phyloP scores from a whole-genome alignment of 2,797 vertebrate species.

The Poecilia wingei region DNA sequence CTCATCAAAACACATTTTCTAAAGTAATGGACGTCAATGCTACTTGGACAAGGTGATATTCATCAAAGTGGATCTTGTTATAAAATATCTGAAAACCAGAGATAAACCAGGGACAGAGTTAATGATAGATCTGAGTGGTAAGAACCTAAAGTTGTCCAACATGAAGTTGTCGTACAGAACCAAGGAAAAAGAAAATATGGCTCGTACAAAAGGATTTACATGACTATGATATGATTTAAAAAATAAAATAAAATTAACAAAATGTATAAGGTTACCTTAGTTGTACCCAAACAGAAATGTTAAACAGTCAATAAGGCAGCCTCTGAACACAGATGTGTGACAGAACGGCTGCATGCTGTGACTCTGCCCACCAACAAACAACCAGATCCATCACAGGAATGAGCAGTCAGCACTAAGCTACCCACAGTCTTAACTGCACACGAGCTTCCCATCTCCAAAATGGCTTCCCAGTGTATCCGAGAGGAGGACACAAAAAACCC shows the following conservation, averaged over 20 bases:
- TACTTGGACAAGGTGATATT: neutral
- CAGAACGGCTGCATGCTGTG: neutral
- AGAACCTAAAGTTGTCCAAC: neutral
- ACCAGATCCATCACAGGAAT: neutral
- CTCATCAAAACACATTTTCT: neutral
- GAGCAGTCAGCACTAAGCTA: constrained; percentile 1
- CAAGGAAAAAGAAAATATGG: neutral
- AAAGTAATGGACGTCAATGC: neutral
- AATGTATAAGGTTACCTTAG: neutral
- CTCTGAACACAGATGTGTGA: neutral
- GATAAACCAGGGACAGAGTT: neutral
- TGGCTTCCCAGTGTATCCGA: neutral
- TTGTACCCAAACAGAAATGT: neutral
- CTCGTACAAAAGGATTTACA: neutral
- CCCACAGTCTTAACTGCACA: neutral
- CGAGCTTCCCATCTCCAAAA: neutral
- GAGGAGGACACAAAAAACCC: constrained; percentile 9
- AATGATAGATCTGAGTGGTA: neutral
- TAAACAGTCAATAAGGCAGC: neutral
- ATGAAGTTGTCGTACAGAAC: neutral
- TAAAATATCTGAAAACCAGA: neutral
- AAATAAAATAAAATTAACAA: neutral
- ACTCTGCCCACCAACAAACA: neutral
- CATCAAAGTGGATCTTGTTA: neutral
- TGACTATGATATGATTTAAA: neutral